A percentile compares a stretch with the other conserved stretches of the same genome.
phyloP scores from a whole-genome alignment of 2,888 invertebrate species.

The Trichopria drosophilae region DNA sequence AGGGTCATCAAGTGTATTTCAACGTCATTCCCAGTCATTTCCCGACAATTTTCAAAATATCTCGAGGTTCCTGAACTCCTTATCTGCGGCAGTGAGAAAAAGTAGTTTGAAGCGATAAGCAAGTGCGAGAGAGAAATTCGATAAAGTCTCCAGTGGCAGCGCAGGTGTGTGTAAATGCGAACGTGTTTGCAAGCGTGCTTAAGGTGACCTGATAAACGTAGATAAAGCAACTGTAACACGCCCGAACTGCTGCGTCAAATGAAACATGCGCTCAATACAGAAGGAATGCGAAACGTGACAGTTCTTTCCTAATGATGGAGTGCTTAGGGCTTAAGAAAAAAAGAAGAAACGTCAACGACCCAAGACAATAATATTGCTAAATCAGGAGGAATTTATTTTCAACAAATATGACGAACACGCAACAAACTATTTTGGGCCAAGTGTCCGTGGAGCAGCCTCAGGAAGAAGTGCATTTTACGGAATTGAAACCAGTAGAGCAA shows the following conservation, averaged over 20 bases:
- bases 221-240: slow-evolving; percentile 29
- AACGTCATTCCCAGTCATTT: no score
- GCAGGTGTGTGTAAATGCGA: slow-evolving; percentile 14
- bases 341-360: background rate
- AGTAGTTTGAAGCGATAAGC: slow-evolving; percentile 21
- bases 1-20: no score
- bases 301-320: no score
- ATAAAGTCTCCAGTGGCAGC: slow-evolving; percentile 17
- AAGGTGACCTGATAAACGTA: slow-evolving; percentile 29
- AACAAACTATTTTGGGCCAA: slow-evolving; percentile 33
- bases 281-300: no score
- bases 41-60: no score
- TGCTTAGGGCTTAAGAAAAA: no score
- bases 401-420: slow-evolving; percentile 24
- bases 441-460: slow-evolving; percentile 41
- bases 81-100: no score
- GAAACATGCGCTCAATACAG: no score
- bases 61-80: no score
- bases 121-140: slow-evolving; percentile 10
- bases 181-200: background rate
- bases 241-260: slow-evolving; percentile 8
- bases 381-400: background rate
- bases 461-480: slow-evolving; percentile 53
- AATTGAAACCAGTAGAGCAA: slow-evolving; percentile 52
- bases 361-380: background rate